Conservation (phyloP, 2,797 vertebrate genomes). For the Microtus californicus region DNA sequence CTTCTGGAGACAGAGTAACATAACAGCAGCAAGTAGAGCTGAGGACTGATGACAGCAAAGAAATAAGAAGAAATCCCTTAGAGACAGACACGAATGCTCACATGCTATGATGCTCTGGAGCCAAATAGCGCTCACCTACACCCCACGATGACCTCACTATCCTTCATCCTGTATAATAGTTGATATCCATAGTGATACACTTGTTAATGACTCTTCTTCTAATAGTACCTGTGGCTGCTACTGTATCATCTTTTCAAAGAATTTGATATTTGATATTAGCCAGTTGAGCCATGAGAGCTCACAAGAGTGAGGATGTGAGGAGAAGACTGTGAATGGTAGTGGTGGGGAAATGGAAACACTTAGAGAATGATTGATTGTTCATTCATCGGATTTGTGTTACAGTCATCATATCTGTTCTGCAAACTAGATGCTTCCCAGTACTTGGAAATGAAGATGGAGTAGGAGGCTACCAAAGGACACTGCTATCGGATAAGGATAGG, state of each 20-base stretch:
- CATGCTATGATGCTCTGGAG: background rate
- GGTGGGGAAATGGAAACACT: background rate
- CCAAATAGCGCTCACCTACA: background rate
- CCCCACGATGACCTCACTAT: background rate
- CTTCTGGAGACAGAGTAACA: background rate
- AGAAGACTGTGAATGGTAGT: background rate
- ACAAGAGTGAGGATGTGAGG: background rate
- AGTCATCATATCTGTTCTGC: background rate
- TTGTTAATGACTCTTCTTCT: background rate
- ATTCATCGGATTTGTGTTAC: background rate
- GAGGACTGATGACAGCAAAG: background rate
- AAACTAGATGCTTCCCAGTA: conserved; percentile 15
- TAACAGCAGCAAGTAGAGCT: background rate
- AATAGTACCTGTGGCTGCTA: background rate
- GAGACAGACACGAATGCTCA: background rate
- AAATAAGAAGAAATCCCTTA: background rate
- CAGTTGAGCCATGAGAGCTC: background rate
- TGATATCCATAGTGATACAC: background rate
- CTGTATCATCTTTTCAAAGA: conserved; percentile 11
- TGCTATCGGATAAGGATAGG: conserved; percentile 34
- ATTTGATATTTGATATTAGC: background rate
- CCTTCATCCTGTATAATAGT: background rate
- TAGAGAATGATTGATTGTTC: background rate
- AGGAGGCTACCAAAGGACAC: background rate
- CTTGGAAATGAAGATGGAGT: conserved; percentile 10